Conservation (phyloP, 2,797 vertebrate genomes). For the Discoglossus pictus region DNA sequence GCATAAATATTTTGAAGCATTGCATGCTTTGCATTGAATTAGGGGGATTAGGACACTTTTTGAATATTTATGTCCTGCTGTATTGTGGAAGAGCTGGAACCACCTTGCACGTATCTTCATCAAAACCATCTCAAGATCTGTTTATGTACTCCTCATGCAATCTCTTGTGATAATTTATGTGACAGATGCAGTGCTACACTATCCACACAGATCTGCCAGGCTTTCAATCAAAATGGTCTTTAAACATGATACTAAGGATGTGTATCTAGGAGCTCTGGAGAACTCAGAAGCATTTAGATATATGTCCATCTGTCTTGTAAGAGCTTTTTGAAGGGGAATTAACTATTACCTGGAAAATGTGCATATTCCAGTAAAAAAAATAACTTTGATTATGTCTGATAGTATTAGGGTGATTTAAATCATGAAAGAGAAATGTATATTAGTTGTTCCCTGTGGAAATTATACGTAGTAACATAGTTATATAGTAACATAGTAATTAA, state of each 20-base stretch:
- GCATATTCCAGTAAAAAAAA: too few species aligned
- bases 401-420: too few species aligned
- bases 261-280: constrained; percentile 15
- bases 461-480: too few species aligned
- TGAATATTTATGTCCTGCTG: constrained; percentile 51
- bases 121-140: constrained; percentile 41
- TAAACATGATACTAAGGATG: constrained; percentile 24
- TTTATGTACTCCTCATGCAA: constrained; percentile 25
- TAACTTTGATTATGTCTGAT: too few species aligned
- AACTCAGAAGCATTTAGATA: constrained; percentile 1
- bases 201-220: constrained; percentile 38
- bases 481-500: too few species aligned
- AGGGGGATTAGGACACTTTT: constrained; percentile 54
- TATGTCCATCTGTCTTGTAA: constrained; percentile 25
- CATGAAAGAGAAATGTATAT: too few species aligned
- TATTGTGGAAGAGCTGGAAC: constrained; percentile 28
- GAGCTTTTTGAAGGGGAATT: constrained; percentile 14
- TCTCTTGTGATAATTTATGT: constrained; percentile 42
- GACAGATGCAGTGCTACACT: constrained; percentile 34
- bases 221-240: constrained; percentile 45
- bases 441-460: too few species aligned
- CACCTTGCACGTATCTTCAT: constrained; percentile 51
- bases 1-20: constrained; percentile 52
- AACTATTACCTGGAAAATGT: too few species aligned
- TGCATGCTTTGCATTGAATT: constrained; percentile 51